Evolutionary conservation across 92 coral and sea anemone genomes (phyloP), one percentile per base, ranked within the genome.

Genomic region (Palythoa heliodiscus): DNA sequence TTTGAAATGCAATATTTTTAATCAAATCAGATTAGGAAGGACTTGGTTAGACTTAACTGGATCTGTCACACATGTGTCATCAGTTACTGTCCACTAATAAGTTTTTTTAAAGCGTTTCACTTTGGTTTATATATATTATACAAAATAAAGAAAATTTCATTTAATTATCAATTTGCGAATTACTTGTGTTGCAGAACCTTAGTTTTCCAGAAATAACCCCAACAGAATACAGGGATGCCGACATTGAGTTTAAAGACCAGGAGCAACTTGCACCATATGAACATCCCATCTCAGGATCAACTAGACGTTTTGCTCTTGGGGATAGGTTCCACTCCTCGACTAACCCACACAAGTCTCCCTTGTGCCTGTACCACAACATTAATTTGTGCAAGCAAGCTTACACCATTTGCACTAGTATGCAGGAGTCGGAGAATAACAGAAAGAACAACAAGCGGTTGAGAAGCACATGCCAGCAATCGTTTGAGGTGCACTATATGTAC

Each of bases 291-390:
- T 35, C 95, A 17, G 87, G 89, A 19, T 35, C 86, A 19, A 17
- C 76, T 15, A 76, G 91, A 20, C 52, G 87, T n/a, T 91, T 77
- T 70, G 76, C 86, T 0, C 73, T 91, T 12, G 89, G 89, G 37
- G 93, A 91, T 54, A 57, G 93, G 37, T 88, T 91, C 63, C 93
- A 91, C 80, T 64, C 77, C 0, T n/a, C 82, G 5, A 39, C 78
- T 19, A 86, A 91, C 47, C 94, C 94, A 1, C 94, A 89, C 71
- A 91, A 91, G 48, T 86, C 94, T 17, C 88, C 92, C 1, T 84
- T 91, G 61, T 91, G 89, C 66, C 5, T 4, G 15, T 88, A 40
- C 61, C 93, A 91, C 37, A 75, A 91, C 70, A 87, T 91, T 1
- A 87, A 91, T 50, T 52, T 86, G 2, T 83, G 82, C 43, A 4